Evolutionary conservation across 2,797 vertebrate species (phyloP), one percentile per base, ranked within the genome.

Genomic region (Myripristis jacobus): DNA sequence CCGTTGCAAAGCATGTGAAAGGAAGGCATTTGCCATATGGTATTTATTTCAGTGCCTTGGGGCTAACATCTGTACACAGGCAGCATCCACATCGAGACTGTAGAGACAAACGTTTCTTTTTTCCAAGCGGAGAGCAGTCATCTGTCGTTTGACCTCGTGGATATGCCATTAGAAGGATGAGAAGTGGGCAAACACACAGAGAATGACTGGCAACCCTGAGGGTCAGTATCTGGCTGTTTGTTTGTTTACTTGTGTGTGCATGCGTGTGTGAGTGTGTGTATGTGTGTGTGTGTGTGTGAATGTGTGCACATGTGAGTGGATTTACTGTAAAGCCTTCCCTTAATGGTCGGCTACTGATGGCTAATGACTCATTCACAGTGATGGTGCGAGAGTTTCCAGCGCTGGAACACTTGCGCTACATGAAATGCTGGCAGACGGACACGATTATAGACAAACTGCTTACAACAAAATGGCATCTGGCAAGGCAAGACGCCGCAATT

Each of bases 11-110:
- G 68, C 76, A 75, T 2, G 24, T 80, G 66, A 76, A 67, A 46
- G 50, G 70, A 72, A 70, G 72, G 24, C 61, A 60, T 22, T n/a
- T 18, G 69, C 83, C 84, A 87, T 86, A 84, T 79, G 86, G 75
- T 73, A 6, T 86, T 68, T 75, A 76, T 79, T 86, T 80, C 71
- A 76, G 65, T 4, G 81, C 88, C 63, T 18, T 43, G 21, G 75
- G 89, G 70, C 46, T 4, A 83, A 91, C 89, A 88, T 89, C 90
- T 90, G 86, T 70, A 87, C 81, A 67, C 79, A 88, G 69, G 79
- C 73, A 57, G 63, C 68, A 55, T 81, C 77, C 66, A 68, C 77
- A 73, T 59, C 67, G 70, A 75, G 66, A 77, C 75, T 52, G 74
- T 72, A 60, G 52, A 80, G 51, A 87, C 79, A 79, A 79, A 80